A percentile compares a stretch with the other conserved stretches of the same genome.
Conservation (phyloP, 1,140 invertebrate genomes). For the Stenopsyche tienmushanensis region DNA sequence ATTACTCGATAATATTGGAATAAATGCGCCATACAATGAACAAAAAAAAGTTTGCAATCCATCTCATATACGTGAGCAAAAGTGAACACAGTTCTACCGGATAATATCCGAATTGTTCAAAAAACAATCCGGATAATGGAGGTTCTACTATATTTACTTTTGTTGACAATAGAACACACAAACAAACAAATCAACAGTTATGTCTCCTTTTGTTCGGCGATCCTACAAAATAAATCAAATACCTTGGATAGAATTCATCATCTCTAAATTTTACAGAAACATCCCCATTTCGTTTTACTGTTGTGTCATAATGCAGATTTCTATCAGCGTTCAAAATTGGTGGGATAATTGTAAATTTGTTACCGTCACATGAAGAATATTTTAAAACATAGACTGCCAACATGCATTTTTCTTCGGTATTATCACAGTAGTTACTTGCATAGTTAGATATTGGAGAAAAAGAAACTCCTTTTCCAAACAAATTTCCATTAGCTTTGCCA, state of each 20-base stretch:
- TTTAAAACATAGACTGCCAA: conserved; percentile 34
- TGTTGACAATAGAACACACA: no score
- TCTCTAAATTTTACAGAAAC: conserved; percentile 45
- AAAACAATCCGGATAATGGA: no score
- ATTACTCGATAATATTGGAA: no score
- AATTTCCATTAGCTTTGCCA: conserved; percentile 39
- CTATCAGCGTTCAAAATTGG: conserved; percentile 23
- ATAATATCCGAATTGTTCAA: no score
- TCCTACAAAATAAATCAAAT: conserved; percentile 42
- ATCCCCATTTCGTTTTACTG: conserved; percentile 35
- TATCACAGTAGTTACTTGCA: conserved; percentile 44
- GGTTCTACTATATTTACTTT: no score
- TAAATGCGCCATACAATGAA: no score
- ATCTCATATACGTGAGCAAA: no score
- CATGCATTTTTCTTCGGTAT: conserved; percentile 40
- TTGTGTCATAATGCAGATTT: conserved; percentile 40
- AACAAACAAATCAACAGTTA: no score
- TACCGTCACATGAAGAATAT: conserved; percentile 5
- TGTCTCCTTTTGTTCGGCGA: no score
- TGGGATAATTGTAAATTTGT: conserved; percentile 19
- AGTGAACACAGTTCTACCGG: no score
- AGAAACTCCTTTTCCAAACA: conserved; percentile 44
- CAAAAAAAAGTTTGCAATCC: no score
- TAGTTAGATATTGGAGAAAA: conserved; percentile 43
- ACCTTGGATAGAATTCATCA: conserved; percentile 45